A percentile compares a stretch with the other conserved stretches of the same genome.
Evolutionary conservation across 2,797 vertebrate species (phyloP).

Genomic region (Pogonophryne albipinna): DNA sequence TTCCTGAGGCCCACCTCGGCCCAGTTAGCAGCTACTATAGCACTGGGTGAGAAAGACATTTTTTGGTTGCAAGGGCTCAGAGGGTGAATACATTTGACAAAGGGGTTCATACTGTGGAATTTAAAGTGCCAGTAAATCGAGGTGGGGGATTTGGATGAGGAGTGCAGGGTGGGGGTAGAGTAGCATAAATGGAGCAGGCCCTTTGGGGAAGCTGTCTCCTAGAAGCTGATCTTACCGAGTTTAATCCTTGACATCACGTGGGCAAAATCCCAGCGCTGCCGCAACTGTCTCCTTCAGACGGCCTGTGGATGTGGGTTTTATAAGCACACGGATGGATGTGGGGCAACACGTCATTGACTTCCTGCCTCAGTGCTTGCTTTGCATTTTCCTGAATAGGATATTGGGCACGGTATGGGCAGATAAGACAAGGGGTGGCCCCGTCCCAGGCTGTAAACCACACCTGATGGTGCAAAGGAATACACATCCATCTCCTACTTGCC

Average conservation of each 20-base stretch:
- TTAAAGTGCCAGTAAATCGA: slow-evolving; percentile 64
- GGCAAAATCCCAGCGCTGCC: slow-evolving; percentile 75
- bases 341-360: slow-evolving; percentile 53
- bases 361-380: slow-evolving; percentile 51
- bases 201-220: slow-evolving; percentile 73
- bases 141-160: slow-evolving; percentile 45
- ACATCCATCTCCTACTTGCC: background rate
- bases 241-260: slow-evolving; percentile 82
- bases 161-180: slow-evolving; percentile 43
- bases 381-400: slow-evolving; percentile 57
- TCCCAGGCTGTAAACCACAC: slow-evolving; percentile 41
- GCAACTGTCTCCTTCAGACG: slow-evolving; percentile 68
- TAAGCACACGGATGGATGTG: slow-evolving; percentile 63
- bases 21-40: slow-evolving; percentile 56
- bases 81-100: slow-evolving; percentile 73
- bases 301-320: slow-evolving; percentile 67
- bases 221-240: slow-evolving; percentile 76
- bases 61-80: slow-evolving; percentile 54
- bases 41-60: slow-evolving; percentile 49
- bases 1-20: slow-evolving; percentile 50
- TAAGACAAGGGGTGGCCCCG: slow-evolving; percentile 51
- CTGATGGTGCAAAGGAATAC: background rate
- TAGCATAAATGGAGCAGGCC: slow-evolving; percentile 69
- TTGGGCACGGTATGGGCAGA: slow-evolving; percentile 50
- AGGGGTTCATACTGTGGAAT: slow-evolving; percentile 67